Evolutionary conservation across 2,888 invertebrate genomes (phyloP), one percentile per base, ranked within the genome.

Genomic region (Lasioglossum zephyrum): DNA sequence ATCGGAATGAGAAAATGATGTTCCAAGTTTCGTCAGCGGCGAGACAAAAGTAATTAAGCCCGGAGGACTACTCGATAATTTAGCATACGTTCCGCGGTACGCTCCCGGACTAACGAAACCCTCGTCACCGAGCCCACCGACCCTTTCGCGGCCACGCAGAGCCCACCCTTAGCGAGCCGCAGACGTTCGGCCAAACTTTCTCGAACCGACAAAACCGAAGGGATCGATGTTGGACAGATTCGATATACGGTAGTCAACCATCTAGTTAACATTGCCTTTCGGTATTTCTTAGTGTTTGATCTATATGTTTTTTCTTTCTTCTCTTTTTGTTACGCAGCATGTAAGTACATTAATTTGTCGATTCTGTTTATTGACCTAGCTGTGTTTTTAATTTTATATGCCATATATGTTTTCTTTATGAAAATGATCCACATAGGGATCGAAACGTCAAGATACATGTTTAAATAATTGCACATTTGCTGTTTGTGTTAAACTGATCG

Each of bases 1-100:
- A 87, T 79, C 72, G 90, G 88, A 81, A 85, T 74, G 83, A 86
- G 73, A 76, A 87, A 87, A 90, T 87, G 89, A 82, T 73, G 89
- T 90, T 86, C 81, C 86, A 87, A 88, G 86, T 88, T 88, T 88
- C 85, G 86, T 84, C 85, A 82, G 85, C 74, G 88, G 82, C 85
- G 85, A 80, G 89, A 89, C 89, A 86, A 86, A 89, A 92, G 90
- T 92, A 92, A 92, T 92, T 92, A 93, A 91, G 85, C 92, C 87
- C 88, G 85, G 69, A 92, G 93, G 92, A 92, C 84, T 89, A 89
- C 89, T 92, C 90, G 90, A 92, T 92, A 92, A 92, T 92, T 92
- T 91, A 90, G 86, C 92, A 91, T 88, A 91, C 90, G 90, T 88
- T 89, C 84, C 87, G 84, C 81, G 84, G 70, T 77, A 81, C 76